Evolutionary conservation across 2,797 vertebrate genomes (phyloP), one percentile per base, ranked within the genome.

Genomic region (Odontamblyopus lacepedii): DNA sequence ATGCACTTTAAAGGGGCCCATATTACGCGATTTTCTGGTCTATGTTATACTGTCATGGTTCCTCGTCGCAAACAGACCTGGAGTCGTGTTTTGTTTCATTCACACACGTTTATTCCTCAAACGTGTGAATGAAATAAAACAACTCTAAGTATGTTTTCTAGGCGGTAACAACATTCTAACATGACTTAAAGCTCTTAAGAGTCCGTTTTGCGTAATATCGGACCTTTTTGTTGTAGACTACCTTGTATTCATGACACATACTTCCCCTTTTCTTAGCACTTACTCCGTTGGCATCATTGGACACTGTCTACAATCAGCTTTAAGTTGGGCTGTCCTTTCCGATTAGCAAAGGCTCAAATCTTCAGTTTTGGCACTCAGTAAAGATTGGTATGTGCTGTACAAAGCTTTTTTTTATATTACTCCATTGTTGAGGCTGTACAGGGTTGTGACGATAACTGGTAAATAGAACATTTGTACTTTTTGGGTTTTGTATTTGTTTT

Each of bases 381-480:
- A 92, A 88, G 82, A 94, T 94, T 94, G 94, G 91, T 96, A 96
- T 96, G 95, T 97, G 97, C 97, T 98, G 96, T 98, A 98, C 94
- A 98, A 98, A 97, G 96, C 95, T 98, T 98, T 94, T 92, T 94
- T 94, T 35, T 63, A n/a, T 63, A 96, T 97, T 96, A 96, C 96
- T 93, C 92, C 90, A 92, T 94, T 93, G 91, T 94, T 95, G 94
- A 98, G 96, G 96, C 96, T 98, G 97, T 99, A 98, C 97, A 99
- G 97, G 97, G 97, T 98, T 97, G 94, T 97, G 96, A 97, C 93
- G 95, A 96, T 97, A 97, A 98, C 96, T 97, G 97, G 95, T 97
- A 97, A 94, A 94, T 94, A 94, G 93, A 93, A 88, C 88, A 94
- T 95, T 94, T 95, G 93, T 94, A 94, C 91, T 90, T 93, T 88